A percentile compares a stretch with the other conserved stretches of the same genome.
Evolutionary conservation across 2,113 vertebrate genomes (phyloP).

Genomic region (Cairina moschata): DNA sequence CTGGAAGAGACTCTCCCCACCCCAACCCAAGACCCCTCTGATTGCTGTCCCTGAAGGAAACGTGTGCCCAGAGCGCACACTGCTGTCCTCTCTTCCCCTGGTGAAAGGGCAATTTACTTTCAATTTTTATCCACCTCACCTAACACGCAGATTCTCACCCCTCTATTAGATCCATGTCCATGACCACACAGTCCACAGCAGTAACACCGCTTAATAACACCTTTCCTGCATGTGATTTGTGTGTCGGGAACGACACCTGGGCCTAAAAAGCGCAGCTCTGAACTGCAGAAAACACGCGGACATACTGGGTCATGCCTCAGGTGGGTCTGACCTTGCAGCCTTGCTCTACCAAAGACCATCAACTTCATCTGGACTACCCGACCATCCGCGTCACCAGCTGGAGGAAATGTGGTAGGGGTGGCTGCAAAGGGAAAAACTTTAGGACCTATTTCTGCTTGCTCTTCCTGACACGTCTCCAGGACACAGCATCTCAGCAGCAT

Average conservation of each 20-base stretch:
- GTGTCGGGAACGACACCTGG: no score
- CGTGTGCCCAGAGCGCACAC: rapidly evolving
- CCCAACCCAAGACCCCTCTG: background rate
- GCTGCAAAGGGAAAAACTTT: rapidly evolving
- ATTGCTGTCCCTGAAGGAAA: no score
- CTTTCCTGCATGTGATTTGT: background rate
- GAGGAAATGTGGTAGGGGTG: background rate
- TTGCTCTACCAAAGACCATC: background rate
- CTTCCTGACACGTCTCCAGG: rapidly evolving
- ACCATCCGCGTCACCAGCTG: rapidly evolving
- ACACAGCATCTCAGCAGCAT: background rate
- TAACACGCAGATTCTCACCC: background rate
- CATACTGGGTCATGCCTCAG: rapidly evolving
- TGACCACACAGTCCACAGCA: rapidly evolving
- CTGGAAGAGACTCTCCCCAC: background rate
- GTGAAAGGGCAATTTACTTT: background rate
- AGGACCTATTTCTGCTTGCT: rapidly evolving
- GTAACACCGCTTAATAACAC: rapidly evolving
- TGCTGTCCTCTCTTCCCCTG: background rate
- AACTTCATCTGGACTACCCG: rapidly evolving
- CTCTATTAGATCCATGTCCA: rapidly evolving
- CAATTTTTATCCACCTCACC: background rate
- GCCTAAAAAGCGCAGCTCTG: rapidly evolving
- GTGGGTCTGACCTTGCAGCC: background rate
- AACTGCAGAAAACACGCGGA: background rate